phyloP scores from a whole-genome alignment of 2,113 vertebrate genomes.

The Oryzias celebensis region DNA sequence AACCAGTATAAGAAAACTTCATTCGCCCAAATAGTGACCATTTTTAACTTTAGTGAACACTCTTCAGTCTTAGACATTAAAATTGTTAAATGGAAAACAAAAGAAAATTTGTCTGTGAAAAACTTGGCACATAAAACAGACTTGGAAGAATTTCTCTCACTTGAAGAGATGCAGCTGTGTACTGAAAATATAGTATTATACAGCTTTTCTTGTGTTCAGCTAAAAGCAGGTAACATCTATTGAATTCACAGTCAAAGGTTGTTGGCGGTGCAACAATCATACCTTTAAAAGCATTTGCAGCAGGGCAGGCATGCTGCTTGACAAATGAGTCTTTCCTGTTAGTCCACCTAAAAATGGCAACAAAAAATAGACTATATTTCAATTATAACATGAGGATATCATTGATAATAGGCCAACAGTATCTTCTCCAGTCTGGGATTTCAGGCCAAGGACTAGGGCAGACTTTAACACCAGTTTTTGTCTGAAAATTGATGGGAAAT shows the following conservation, averaged over 20 bases:
- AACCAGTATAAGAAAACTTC: slow-evolving; percentile 65
- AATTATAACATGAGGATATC: slow-evolving; percentile 52
- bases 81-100: not conserved
- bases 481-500: slow-evolving; percentile 37
- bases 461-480: slow-evolving; percentile 26
- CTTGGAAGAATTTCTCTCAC: slow-evolving; percentile 11
- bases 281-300: slow-evolving; percentile 27
- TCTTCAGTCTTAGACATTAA: slow-evolving; percentile 14
- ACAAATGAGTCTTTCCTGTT: slow-evolving; percentile 28
- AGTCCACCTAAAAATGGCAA: slow-evolving; percentile 12
- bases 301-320: slow-evolving; percentile 9
- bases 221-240: slow-evolving; percentile 34
- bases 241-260: slow-evolving; percentile 14
- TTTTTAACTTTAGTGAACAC: slow-evolving; percentile 50
- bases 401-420: slow-evolving; percentile 41
- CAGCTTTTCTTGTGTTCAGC: slow-evolving; percentile 42
- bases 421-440: slow-evolving; percentile 46
- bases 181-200: slow-evolving; percentile 39
- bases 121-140: slow-evolving; percentile 32
- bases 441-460: slow-evolving; percentile 33
- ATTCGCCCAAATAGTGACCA: slow-evolving; percentile 70
- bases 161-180: slow-evolving; percentile 36
- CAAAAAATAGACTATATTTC: slow-evolving; percentile 47
- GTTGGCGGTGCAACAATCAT: slow-evolving; percentile 24
- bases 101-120: slow-evolving; percentile 33